Evolutionary conservation across 2,113 vertebrate species (phyloP), one percentile per base, ranked within the genome.

Genomic region (Acanthisitta chloris): DNA sequence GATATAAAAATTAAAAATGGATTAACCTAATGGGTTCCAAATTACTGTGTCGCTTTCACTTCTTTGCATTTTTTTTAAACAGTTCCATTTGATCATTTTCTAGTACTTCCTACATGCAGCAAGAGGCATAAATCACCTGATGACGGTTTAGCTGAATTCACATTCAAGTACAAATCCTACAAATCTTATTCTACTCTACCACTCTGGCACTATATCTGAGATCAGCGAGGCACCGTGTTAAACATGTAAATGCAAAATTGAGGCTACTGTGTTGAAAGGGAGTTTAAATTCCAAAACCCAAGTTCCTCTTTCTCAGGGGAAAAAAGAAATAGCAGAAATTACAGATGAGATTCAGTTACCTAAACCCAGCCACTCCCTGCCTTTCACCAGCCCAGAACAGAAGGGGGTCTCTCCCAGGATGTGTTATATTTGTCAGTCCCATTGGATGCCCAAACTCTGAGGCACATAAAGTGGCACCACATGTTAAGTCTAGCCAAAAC

Each of bases 1-100:
- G 86, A 95, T 92, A 95, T 94, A 95, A 95, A 97, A 97, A 96
- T 92, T 96, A 97, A 96, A 96, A 96, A 95, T 96, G 90, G 93
- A 94, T 96, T 95, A 96, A 73, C 88, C 43, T 94, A 97, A 95
- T 94, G 88, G 88, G 79, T 90, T 90, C 95, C 92, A 97, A 96
- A 96, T 95, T 90, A 96, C 78, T 80, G 67, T 38, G 71, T 51
- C 7, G 6, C 94, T 86, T 90, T 88, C 51, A 29, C 52, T 82
- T 76, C 71, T 96, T 59, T 42, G 73, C 43, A 17, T 33, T 83
- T 72, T 58, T 51, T 66, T n/a, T 9, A 3, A 78, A 38, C 13
- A 16, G 31, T 46, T 87, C 67, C 71, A 77, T 46, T 3, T 67
- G 52, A 46, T 92, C 36, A 7, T 86, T 55, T 81, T 40, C 64